Evolutionary conservation across 2,888 invertebrate genomes (phyloP), one percentile per base, ranked within the genome.

Genomic region (Azorinus chamasolen): DNA sequence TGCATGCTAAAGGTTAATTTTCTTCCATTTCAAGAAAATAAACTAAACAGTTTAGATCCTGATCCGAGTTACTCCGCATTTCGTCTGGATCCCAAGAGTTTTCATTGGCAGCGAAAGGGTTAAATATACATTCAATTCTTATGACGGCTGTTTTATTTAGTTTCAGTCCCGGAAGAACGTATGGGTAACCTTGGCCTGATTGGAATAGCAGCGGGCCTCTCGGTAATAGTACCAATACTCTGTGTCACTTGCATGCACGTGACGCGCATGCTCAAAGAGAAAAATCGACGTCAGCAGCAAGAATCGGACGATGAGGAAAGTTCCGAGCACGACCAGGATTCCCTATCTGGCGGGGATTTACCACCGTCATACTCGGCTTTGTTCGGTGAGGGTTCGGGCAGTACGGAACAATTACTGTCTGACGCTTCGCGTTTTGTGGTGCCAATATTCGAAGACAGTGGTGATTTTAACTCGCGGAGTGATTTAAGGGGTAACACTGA

Each of bases 191-290:
- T 12, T 10, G 73, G 69, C 12, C 63, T 81, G 1, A 77, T 81
- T 5, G 80, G 66, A 8, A 55, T 74, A 1, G 80, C 80, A 1
- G 80, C 80, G 5, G 80, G 77, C 4, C 43, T 81, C 10, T 81
- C 76, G 14, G 73, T 81, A 5, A 59, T 73, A 16, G 62, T 81
- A 8, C 80, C 77, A 1, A 77, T 81, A 20, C 24, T 77, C 1
- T 81, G 80, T 59, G 77, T 81, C 6, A 70, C 62, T 12, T 41
- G 65, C 10, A 81, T 81, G 80, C 76, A 81, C 63, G 22, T 77
- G 6, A 48, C 32, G 2, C 76, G 77, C 4, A 54, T 71, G 4
- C 14, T 62, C 18, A 61, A 61, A 22, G 59, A 66, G 1, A 54
- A 63, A 22, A 54, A 70, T 2, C 50, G 57, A 37, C 41, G 54